Conservation (phyloP, 2,113 vertebrate genomes). For the Picathartes gymnocephalus region DNA sequence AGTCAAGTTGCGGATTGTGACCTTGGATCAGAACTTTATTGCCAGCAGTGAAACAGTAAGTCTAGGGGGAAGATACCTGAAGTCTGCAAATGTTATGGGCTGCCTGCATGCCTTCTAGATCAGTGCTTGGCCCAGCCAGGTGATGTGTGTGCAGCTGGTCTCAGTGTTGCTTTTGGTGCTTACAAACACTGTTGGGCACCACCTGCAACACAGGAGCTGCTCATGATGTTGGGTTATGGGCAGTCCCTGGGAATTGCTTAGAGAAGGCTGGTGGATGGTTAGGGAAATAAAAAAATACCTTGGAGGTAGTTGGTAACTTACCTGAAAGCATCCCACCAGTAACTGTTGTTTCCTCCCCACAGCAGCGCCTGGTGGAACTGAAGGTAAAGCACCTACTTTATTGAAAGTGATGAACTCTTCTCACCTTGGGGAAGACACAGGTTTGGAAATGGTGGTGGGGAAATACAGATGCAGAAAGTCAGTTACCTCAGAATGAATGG, state of each 20-base stretch:
- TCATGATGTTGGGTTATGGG: not conserved
- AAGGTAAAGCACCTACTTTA: conserved; percentile 24
- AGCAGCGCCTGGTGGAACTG: conserved; percentile 48
- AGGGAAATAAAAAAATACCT: not conserved
- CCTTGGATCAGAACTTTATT: conserved; percentile 50
- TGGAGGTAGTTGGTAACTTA: not conserved
- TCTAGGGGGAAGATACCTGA: not conserved
- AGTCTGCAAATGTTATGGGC: not conserved
- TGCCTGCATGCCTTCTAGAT: not conserved
- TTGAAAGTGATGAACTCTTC: not conserved
- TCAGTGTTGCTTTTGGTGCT: not conserved
- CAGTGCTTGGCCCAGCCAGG: not conserved
- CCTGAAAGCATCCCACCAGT: not conserved
- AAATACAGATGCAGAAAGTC: not conserved
- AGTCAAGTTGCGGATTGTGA: conserved; percentile 46
- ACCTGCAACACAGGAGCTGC: not conserved
- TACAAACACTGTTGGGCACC: not conserved
- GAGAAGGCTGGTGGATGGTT: not conserved
- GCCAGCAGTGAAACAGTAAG: conserved; percentile 42
- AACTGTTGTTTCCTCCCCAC: not conserved
- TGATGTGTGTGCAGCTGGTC: not conserved
- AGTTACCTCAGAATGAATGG: not conserved
- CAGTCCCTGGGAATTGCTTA: not conserved
- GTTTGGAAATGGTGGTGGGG: not conserved
- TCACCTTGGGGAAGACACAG: not conserved